These are phyloP conservation scores for Sander lucioperca DNA, from an alignment of 2,113 vertebrate species.

Conservation along the genomic window DNA sequence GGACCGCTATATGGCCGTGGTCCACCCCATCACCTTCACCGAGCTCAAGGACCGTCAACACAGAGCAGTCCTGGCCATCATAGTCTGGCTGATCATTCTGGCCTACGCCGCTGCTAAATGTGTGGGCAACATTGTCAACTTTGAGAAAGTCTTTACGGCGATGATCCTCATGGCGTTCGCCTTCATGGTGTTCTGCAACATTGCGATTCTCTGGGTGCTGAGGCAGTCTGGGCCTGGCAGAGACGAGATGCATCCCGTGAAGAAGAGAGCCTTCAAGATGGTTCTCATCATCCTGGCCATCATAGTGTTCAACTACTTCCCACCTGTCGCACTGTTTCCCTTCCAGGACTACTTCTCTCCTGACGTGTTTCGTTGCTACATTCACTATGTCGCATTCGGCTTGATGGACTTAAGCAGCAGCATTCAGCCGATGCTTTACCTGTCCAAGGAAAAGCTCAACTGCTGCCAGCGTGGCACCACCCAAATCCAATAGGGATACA, in stretches of 20 bases:
- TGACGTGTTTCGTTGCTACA: constrained; percentile 75
- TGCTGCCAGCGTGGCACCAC: constrained; percentile 44
- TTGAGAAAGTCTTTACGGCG: constrained; percentile 76
- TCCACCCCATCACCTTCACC: constrained; percentile 83
- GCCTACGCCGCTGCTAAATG: constrained; percentile 75
- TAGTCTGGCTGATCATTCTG: constrained; percentile 79
- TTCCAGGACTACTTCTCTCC: constrained; percentile 78
- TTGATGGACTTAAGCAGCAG: constrained; percentile 86
- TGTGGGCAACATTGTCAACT: constrained; percentile 66
- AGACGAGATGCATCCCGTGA: constrained; percentile 83
- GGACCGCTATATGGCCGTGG: constrained; percentile 84
- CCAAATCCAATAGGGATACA: neutral
- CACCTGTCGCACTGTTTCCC: constrained; percentile 83
- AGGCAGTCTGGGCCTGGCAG: constrained; percentile 66
- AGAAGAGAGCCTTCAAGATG: constrained; percentile 85
- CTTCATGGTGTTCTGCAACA: constrained; percentile 85
- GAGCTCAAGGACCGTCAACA: constrained; percentile 76
- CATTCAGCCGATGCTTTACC: constrained; percentile 84
- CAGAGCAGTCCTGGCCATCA: constrained; percentile 54
- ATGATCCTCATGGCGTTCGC: constrained; percentile 79
- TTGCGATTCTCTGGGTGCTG: constrained; percentile 78
- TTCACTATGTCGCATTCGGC: constrained; percentile 78
- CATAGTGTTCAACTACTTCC: constrained; percentile 85
- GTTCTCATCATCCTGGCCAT: constrained; percentile 84
- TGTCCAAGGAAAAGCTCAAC: constrained; percentile 75